phyloP scores from a whole-genome alignment of 1,140 invertebrate species.

The Hycleus cichorii region DNA sequence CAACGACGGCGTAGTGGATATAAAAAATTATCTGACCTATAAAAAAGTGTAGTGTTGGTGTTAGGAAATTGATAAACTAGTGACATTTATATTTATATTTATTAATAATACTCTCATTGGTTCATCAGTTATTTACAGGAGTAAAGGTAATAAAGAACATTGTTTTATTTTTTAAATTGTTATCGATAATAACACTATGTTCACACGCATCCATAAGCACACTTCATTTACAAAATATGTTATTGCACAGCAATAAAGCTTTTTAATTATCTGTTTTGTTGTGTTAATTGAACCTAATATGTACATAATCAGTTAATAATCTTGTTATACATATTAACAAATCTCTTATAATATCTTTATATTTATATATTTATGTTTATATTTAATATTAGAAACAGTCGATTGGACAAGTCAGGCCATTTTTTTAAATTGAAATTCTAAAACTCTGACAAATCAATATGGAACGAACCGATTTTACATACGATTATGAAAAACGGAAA shows the following conservation, averaged over 20 bases:
- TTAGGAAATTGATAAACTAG: no score
- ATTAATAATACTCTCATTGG: slow-evolving; percentile 16
- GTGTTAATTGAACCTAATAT: slow-evolving; percentile 2
- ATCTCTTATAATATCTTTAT: background rate
- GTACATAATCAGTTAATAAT: background rate
- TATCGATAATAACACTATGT: no score
- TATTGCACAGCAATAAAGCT: slow-evolving; percentile 24
- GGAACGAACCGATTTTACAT: background rate
- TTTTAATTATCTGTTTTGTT: background rate
- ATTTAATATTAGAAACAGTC: no score
- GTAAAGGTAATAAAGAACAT: slow-evolving; percentile 12
- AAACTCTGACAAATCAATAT: no score
- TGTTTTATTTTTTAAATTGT: background rate
- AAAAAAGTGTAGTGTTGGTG: no score
- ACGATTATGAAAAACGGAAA: background rate
- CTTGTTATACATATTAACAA: slow-evolving; percentile 6
- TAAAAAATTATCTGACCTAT: no score
- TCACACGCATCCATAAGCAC: slow-evolving; percentile 13
- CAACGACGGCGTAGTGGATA: no score
- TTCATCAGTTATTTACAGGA: slow-evolving; percentile 13
- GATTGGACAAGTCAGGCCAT: no score
- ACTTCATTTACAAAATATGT: slow-evolving; percentile 14
- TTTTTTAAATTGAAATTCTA: no score
- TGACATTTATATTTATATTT: slow-evolving; percentile 3
- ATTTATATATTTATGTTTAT: no score